Evolutionary conservation across 2,888 invertebrate genomes (phyloP).

Genomic region (Temnothorax rugatulus): DNA sequence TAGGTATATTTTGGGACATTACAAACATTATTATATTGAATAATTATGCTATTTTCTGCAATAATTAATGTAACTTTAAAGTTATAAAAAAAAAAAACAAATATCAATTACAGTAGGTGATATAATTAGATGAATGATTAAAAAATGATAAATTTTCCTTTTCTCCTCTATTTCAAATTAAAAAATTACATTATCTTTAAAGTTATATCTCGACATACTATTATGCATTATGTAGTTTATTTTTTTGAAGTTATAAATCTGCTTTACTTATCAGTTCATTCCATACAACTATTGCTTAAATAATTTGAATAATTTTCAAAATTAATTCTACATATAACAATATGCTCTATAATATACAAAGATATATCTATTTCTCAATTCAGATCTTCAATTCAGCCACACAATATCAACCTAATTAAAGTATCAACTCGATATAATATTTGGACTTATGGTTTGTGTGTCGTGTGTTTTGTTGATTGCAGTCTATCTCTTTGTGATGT

Average conservation of each 20-base stretch:
- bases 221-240: background rate
- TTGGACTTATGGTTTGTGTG: slow-evolving; percentile 41
- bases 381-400: slow-evolving; percentile 67
- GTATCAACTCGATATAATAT: slow-evolving; percentile 61
- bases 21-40: slow-evolving; percentile 27
- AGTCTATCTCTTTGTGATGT: slow-evolving; percentile 55
- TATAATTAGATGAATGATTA: slow-evolving; percentile 22
- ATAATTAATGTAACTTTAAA: slow-evolving; percentile 19
- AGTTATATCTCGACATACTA: slow-evolving; percentile 45
- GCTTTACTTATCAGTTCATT: slow-evolving; percentile 29
- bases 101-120: too few species aligned
- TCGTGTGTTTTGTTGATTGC: slow-evolving; percentile 38
- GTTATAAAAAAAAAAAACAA: slow-evolving; percentile 50
- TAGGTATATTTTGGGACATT: slow-evolving; percentile 5
- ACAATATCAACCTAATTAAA: slow-evolving; percentile 49
- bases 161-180: slow-evolving; percentile 35
- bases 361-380: slow-evolving; percentile 60
- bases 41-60: slow-evolving; percentile 29
- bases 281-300: slow-evolving; percentile 56
- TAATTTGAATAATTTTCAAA: slow-evolving; percentile 53
- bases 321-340: slow-evolving; percentile 55
- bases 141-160: slow-evolving; percentile 7
- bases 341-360: slow-evolving; percentile 50
- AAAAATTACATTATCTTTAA: slow-evolving; percentile 12
- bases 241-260: slow-evolving; percentile 46